Base-by-base conservation (phyloP, 1,140 invertebrate genomes). In the Drepana arcuata region DNA sequence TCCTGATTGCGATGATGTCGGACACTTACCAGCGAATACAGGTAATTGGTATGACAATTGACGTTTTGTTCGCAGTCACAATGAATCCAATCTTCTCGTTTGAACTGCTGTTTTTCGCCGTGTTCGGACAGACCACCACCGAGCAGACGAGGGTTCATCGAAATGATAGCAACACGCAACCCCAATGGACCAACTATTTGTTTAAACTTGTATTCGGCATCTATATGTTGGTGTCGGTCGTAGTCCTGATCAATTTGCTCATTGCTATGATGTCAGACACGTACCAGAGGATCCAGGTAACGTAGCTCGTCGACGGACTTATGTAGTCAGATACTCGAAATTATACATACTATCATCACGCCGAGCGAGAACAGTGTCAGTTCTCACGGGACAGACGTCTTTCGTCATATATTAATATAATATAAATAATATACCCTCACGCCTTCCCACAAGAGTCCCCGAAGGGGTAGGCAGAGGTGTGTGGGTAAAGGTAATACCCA, bases 201-300 rank as follows among this genome's bases (percentile, higher is more conserved):
- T 94, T 93, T 86, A 94, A 93, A 87, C 87, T 92, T 55, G 88
- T 92, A 39, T 93, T 92, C 82, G 92, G 92, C 36, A 92, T 97
- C 61, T 99, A 99, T 86, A 96, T 99, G 94, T 88, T 99, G 89
- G 96, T 99, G 39, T 98, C 96, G 33, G 93, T 99, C 45, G 95
- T 99, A 65, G 98, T 99, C 35, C 89, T 99, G 41, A 99, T 99
- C 85, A 99, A 99, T 86, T 89, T 99, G 39, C 91, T 99, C 59
- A 99, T 99, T 89, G 98, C 98, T 87, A 99, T 99, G 98, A 99
- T 99, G 97, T 97, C 95, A 67, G 97, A 99, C 87, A 99, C 98
- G 15, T 99, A 99, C 84, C 97, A 99, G 79, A 88, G 97, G 61
- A 99, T 99, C 73, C 92, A 98, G 87, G 94, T 91, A 89, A 56